Conservation (phyloP, 2,113 vertebrate genomes). For the Cricetomys ansorgei region DNA sequence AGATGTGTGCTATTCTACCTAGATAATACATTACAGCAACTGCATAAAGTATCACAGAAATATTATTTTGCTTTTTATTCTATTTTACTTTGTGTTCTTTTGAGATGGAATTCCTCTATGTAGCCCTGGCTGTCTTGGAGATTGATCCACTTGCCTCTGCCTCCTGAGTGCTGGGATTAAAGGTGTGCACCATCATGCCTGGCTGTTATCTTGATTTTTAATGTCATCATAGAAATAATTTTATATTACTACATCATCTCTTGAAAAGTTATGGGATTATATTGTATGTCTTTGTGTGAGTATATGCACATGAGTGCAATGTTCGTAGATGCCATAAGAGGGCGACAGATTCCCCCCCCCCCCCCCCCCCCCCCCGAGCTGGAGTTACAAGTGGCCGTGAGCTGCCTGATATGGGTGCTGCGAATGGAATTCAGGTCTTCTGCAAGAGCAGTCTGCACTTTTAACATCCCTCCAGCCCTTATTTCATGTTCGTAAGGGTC, state of each 20-base stretch:
- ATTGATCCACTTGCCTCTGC: neutral
- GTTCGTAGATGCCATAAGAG: neutral
- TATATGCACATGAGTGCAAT: neutral
- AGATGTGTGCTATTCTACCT: neutral
- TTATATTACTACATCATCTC: neutral
- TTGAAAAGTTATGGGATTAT: neutral
- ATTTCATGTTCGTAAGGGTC: neutral
- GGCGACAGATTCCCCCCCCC: neutral
- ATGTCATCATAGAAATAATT: neutral
- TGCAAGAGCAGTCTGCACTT: neutral
- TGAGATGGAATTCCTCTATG: neutral
- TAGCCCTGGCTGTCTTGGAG: neutral
- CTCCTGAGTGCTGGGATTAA: neutral
- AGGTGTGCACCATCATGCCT: neutral
- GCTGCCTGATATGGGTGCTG: neutral
- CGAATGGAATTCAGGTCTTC: neutral
- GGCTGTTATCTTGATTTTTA: neutral
- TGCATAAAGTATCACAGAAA: neutral
- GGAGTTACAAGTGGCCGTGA: neutral
- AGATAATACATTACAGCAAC: neutral
- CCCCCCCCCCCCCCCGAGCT: no score
- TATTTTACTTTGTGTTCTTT: neutral
- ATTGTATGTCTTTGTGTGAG: neutral
- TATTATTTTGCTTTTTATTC: slow-evolving; percentile 13
- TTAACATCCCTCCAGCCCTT: neutral